These are phyloP conservation scores for Ceratina japonica DNA, from an alignment of 1,140 invertebrate species.

Conservation along the genomic window DNA sequence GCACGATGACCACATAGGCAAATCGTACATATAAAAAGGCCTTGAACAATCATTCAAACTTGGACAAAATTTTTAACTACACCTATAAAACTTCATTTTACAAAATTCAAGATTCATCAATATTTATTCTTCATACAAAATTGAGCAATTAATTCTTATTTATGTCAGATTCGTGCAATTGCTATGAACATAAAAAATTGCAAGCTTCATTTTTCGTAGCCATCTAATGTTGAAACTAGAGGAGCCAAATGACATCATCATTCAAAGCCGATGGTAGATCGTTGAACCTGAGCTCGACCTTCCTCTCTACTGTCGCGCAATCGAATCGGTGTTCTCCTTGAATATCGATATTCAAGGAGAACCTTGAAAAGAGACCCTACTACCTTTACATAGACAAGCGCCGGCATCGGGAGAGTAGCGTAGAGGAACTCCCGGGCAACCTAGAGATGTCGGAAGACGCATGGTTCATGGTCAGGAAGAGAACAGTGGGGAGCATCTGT, in stretches of 20 bases:
- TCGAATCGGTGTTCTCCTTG: slow-evolving; percentile 32
- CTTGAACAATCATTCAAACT: too few relatives aligned
- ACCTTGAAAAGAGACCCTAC: slow-evolving; percentile 40
- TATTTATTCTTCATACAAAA: too few relatives aligned
- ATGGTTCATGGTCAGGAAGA: slow-evolving; percentile 48
- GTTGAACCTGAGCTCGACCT: slow-evolving; percentile 42
- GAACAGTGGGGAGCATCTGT: slow-evolving; percentile 24
- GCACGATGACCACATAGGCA: background rate
- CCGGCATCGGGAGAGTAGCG: slow-evolving; percentile 23
- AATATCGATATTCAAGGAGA: slow-evolving; percentile 32
- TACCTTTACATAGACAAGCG: slow-evolving; percentile 9
- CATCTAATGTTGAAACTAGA: too few relatives aligned
- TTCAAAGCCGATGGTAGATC: slow-evolving; percentile 12
- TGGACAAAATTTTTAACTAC: too few relatives aligned
- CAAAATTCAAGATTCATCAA: too few relatives aligned
- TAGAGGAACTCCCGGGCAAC: slow-evolving; percentile 3
- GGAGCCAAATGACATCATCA: too few relatives aligned
- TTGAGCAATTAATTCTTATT: background rate
- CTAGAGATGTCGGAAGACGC: slow-evolving; percentile 48
- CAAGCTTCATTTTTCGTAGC: background rate
- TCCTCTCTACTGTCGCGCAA: background rate
- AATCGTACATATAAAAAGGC: background rate
- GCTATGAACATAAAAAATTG: too few relatives aligned
- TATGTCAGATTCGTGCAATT: background rate
- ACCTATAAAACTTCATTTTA: too few relatives aligned